phyloP scores from a whole-genome alignment of 1,140 invertebrate genomes.

The Chironomus striatipennis region DNA sequence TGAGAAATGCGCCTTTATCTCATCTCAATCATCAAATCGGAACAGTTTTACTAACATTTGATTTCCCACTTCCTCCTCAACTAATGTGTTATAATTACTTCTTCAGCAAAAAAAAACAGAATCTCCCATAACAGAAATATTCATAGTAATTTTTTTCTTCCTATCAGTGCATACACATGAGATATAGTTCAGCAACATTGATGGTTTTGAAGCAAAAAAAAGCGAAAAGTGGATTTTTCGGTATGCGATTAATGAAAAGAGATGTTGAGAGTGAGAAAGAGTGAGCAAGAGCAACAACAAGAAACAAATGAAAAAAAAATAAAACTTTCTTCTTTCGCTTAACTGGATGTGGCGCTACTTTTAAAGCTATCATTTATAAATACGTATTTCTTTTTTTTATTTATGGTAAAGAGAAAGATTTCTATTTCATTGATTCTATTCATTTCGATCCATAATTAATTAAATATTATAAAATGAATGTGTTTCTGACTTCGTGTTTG shows the following conservation, averaged over 20 bases:
- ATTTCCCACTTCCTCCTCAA: no score
- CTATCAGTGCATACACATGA: no score
- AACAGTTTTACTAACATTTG: no score
- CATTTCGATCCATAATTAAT: conserved; percentile 4
- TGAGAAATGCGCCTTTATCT: no score
- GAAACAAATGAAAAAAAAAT: not conserved
- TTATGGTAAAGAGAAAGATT: conserved; percentile 20
- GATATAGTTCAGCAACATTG: no score
- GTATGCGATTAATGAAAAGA: not conserved
- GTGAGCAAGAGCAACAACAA: not conserved
- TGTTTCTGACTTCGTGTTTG: not conserved
- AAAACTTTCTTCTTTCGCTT: conserved; percentile 18
- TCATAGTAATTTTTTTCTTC: no score
- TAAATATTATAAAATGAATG: conserved; percentile 19
- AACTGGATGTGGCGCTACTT: conserved; percentile 19
- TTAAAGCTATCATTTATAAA: conserved; percentile 16
- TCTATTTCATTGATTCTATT: not conserved
- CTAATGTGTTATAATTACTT: no score
- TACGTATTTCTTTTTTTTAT: not conserved
- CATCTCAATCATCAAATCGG: no score
- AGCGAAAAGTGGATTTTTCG: not conserved
- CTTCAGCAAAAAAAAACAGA: no score
- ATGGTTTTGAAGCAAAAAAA: not conserved
- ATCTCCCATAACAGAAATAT: no score
- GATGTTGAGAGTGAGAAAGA: not conserved